A percentile compares a stretch with the other conserved stretches of the same genome.
phyloP scores from a whole-genome alignment of 2,797 vertebrate genomes.

The Buphagus erythrorhynchus region DNA sequence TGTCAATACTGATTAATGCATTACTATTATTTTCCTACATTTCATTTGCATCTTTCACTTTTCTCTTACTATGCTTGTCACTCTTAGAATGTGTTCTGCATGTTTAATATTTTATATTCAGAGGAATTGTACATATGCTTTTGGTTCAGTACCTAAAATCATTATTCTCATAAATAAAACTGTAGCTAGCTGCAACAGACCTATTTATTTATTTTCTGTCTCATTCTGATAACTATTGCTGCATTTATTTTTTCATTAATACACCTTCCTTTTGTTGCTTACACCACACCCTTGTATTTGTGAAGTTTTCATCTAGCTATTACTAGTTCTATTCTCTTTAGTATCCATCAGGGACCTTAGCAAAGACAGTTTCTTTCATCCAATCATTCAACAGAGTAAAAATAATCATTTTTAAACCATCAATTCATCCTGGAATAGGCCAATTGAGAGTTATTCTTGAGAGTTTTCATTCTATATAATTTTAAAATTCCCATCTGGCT shows the following conservation, averaged over 20 bases:
- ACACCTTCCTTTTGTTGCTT: background rate
- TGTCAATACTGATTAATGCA: background rate
- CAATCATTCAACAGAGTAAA: background rate
- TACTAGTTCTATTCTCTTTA: background rate
- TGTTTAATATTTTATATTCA: slow-evolving; percentile 10
- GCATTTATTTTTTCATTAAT: background rate
- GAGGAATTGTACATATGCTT: background rate
- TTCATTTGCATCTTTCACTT: background rate
- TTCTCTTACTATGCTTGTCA: background rate
- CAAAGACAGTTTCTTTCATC: background rate
- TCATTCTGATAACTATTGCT: background rate
- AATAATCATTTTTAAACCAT: background rate
- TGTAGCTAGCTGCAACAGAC: background rate
- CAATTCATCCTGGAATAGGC: background rate
- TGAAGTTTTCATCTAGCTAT: background rate
- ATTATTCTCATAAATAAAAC: background rate
- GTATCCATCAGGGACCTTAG: background rate
- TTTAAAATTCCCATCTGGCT: background rate
- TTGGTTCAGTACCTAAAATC: background rate
- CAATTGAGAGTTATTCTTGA: background rate
- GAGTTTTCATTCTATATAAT: background rate
- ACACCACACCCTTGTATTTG: background rate
- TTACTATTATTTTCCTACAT: background rate
- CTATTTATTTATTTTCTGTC: background rate
- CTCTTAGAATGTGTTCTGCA: background rate